Evolutionary conservation across 1,140 invertebrate species (phyloP).

Genomic region (Bombus fervidus): DNA sequence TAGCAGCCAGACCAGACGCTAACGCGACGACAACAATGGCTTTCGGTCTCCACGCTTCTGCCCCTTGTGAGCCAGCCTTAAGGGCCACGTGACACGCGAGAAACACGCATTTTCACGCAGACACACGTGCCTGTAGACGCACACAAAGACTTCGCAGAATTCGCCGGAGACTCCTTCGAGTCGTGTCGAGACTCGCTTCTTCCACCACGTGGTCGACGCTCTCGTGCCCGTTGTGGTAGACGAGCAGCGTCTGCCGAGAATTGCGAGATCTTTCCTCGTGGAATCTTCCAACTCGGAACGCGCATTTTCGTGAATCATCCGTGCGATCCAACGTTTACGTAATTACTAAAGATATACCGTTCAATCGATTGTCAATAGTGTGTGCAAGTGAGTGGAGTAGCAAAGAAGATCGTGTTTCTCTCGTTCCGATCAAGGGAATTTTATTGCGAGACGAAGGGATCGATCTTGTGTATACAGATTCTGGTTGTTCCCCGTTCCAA

Average conservation of each 20-base stretch:
- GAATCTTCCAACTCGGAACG: neutral
- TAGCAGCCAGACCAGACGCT: conserved; percentile 13
- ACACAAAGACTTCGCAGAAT: conserved; percentile 42
- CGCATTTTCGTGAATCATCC: conserved; percentile 30
- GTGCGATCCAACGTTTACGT: too few species aligned
- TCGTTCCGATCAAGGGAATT: neutral
- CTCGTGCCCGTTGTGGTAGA: neutral
- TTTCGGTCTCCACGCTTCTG: conserved; percentile 23
- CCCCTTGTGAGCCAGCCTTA: conserved; percentile 53
- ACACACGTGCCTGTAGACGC: conserved; percentile 2
- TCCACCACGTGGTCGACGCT: conserved; percentile 38
- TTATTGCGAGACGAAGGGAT: neutral
- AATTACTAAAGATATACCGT: neutral
- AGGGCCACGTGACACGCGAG: conserved; percentile 57
- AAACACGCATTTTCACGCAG: conserved; percentile 33
- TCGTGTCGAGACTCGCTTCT: conserved; percentile 12
- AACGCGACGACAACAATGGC: conserved; percentile 42
- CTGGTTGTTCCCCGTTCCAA: too few species aligned
- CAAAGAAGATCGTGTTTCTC: neutral
- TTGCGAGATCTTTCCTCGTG: neutral
- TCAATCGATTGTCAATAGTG: neutral
- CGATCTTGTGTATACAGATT: neutral
- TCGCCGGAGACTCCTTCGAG: conserved; percentile 41
- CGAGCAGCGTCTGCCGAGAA: neutral
- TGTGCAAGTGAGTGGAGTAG: neutral